Percentiles rank a stretch among this genome's conserved stretches.
Evolutionary conservation across 2,888 invertebrate genomes (phyloP).

Genomic region (Cheilosia variabilis): DNA sequence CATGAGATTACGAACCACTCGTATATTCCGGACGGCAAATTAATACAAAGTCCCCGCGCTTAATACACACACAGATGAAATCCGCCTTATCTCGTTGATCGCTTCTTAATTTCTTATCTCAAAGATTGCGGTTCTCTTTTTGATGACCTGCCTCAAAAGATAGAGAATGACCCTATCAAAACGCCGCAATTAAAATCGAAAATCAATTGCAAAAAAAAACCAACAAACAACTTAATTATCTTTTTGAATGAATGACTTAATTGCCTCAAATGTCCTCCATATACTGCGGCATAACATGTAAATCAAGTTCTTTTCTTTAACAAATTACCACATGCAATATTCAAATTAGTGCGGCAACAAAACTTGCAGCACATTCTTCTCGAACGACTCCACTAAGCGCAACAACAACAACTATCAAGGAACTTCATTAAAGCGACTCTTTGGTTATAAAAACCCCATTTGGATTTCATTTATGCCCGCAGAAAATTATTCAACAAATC

Average conservation of each 20-base stretch:
- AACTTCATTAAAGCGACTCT: constrained; percentile 66
- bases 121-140: constrained; percentile 4
- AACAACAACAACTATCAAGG: constrained; percentile 19
- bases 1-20: too few relatives aligned
- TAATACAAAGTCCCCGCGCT: too few relatives aligned
- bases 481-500: constrained; percentile 69
- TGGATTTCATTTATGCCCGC: constrained; percentile 58
- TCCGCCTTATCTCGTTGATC: constrained; percentile 25
- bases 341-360: constrained; percentile 50
- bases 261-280: constrained; percentile 33
- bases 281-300: constrained; percentile 32
- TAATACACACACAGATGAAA: not conserved
- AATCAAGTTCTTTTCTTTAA: constrained; percentile 44
- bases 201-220: constrained; percentile 44
- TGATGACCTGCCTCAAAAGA: constrained; percentile 8
- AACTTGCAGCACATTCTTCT: constrained; percentile 30
- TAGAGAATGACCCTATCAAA: constrained; percentile 22
- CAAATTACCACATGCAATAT: constrained; percentile 59
- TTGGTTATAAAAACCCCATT: constrained; percentile 68
- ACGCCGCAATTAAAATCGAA: constrained; percentile 44
- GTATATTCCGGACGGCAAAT: too few relatives aligned
- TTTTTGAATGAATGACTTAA: constrained; percentile 46
- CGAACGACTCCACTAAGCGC: not conserved
- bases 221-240: constrained; percentile 26
- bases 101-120: constrained; percentile 32